phyloP scores from a whole-genome alignment of 2,797 vertebrate genomes.

The Oryzias dopingdopingensis region DNA sequence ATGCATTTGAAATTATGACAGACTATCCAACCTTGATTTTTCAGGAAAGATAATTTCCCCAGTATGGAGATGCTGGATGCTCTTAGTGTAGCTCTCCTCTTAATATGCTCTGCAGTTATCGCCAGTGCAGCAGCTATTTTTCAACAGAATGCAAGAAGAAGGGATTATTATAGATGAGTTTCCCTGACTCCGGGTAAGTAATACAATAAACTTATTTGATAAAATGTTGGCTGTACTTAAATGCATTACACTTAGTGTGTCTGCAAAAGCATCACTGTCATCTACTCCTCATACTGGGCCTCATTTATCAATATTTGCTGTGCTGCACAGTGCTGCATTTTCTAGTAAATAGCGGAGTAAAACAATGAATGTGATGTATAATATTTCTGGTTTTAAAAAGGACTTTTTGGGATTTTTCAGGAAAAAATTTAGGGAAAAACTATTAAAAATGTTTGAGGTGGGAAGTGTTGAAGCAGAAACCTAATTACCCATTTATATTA shows the following conservation, averaged over 20 bases:
- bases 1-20: constrained; percentile 58
- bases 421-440: neutral
- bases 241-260: constrained; percentile 43
- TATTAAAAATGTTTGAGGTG: constrained; percentile 4
- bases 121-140: constrained; percentile 59
- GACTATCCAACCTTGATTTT: constrained; percentile 59
- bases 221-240: constrained; percentile 61
- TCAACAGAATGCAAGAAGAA: constrained; percentile 61
- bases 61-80: constrained; percentile 33
- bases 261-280: constrained; percentile 56
- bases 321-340: constrained; percentile 16
- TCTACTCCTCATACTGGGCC: constrained; percentile 42
- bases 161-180: constrained; percentile 69
- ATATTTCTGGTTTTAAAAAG: constrained; percentile 3
- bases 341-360: constrained; percentile 7
- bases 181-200: constrained; percentile 61
- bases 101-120: constrained; percentile 59
- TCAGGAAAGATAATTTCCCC: constrained; percentile 51
- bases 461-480: constrained; percentile 10
- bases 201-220: constrained; percentile 69
- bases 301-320: constrained; percentile 62
- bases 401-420: neutral
- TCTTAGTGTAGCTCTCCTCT: constrained; percentile 34
- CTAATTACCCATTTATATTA: constrained; percentile 15
- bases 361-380: constrained; percentile 28